phyloP scores from a whole-genome alignment of 2,888 invertebrate genomes.

The Luffia ferchaultella region DNA sequence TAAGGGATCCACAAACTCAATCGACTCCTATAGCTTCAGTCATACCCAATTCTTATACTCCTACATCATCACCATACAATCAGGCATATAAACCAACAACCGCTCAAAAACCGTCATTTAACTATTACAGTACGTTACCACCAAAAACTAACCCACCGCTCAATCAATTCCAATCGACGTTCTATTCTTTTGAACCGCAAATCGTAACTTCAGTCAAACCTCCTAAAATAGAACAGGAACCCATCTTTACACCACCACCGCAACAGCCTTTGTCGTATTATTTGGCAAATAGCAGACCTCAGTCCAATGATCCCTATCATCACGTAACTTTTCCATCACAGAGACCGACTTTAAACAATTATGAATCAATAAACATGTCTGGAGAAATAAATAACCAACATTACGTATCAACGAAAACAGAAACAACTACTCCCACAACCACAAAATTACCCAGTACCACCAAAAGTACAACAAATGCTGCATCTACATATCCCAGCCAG shows the following conservation, averaged over 20 bases:
- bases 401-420: neutral
- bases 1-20: constrained; percentile 32
- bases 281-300: neutral
- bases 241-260: constrained; percentile 22
- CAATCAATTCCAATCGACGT: constrained; percentile 33
- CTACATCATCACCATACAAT: constrained; percentile 20
- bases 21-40: constrained; percentile 20
- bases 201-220: constrained; percentile 38
- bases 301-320: constrained; percentile 15
- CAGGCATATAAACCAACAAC: constrained; percentile 32
- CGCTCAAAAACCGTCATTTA: constrained; percentile 47
- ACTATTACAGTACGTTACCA: constrained; percentile 46
- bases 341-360: constrained; percentile 23
- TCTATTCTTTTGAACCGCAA: constrained; percentile 53
- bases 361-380: constrained; percentile 12
- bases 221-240: constrained; percentile 24
- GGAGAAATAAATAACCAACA: neutral
- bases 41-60: constrained; percentile 28
- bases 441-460: constrained; percentile 21
- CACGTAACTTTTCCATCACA: constrained; percentile 22
- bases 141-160: constrained; percentile 30
- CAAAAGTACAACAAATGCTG: constrained; percentile 17
- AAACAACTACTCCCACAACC: constrained; percentile 27
- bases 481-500: constrained; percentile 42
- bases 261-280: constrained; percentile 17